Percentiles rank a stretch among this genome's conserved stretches.
Conservation (phyloP, 2,888 invertebrate species). For the Tholera decimalis region DNA sequence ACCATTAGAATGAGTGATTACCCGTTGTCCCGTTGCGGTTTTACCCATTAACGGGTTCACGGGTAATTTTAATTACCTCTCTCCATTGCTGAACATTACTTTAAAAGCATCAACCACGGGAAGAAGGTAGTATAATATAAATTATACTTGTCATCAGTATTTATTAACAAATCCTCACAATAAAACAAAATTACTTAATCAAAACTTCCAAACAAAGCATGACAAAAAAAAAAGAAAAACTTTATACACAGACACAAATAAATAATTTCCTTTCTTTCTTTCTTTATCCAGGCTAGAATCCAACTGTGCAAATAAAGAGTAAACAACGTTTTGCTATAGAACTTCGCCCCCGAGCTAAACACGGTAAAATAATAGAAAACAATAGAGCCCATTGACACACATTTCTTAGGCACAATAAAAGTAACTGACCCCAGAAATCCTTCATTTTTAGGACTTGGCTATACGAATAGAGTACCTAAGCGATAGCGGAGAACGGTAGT, state of each 20-base stretch:
- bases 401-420: slow-evolving; percentile 48
- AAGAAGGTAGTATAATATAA: no score
- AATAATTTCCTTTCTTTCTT: no score
- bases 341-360: slow-evolving; percentile 9
- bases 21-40: no score
- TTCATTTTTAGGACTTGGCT: slow-evolving; percentile 19
- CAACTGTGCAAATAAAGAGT: slow-evolving; percentile 19
- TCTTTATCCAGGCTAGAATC: slow-evolving; percentile 3
- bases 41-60: no score
- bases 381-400: slow-evolving; percentile 56
- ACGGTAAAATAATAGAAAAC: slow-evolving; percentile 47
- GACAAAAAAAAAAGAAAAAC: not conserved
- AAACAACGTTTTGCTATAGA: slow-evolving; percentile 47
- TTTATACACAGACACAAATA: no score
- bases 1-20: no score
- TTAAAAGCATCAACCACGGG: no score
- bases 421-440: slow-evolving; percentile 43
- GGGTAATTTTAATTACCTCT: no score
- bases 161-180: not conserved
- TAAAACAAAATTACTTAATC: slow-evolving; percentile 21
- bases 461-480: not conserved
- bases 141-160: no score
- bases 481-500: not conserved
- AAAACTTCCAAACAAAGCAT: not conserved
- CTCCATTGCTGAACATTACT: no score